phyloP scores from a whole-genome alignment of 2,113 vertebrate genomes.

The Sturnira hondurensis region DNA sequence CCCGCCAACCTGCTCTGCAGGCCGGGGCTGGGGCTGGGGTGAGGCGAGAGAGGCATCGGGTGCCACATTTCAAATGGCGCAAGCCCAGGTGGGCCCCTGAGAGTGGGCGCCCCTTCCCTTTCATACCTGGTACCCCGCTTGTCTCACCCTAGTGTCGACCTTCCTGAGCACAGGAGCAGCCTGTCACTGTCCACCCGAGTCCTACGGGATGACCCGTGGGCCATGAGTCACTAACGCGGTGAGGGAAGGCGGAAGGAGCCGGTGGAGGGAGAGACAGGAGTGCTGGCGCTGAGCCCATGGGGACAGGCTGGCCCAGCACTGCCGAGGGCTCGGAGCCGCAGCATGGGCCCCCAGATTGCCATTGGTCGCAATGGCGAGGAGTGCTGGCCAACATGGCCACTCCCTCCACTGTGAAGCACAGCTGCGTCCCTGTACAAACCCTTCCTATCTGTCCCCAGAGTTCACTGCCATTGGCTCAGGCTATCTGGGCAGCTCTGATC shows the following conservation, averaged over 20 bases:
- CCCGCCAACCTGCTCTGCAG: background rate
- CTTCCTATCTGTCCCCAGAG: accelerated
- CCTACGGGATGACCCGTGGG: background rate
- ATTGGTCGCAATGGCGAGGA: no score
- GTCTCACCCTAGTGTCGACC: background rate
- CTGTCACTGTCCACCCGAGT: background rate
- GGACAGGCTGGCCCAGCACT: background rate
- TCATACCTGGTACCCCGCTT: accelerated
- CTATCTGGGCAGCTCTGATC: background rate
- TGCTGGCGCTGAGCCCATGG: background rate
- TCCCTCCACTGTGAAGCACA: accelerated
- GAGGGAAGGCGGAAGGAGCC: background rate
- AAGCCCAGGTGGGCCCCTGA: background rate
- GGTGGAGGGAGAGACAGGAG: background rate
- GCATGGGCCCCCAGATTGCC: background rate
- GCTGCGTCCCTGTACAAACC: background rate
- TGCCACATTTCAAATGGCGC: background rate
- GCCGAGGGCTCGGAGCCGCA: background rate
- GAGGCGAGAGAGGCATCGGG: background rate
- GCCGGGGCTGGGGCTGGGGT: accelerated
- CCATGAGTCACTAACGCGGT: background rate
- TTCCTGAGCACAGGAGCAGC: accelerated
- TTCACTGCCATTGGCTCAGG: background rate
- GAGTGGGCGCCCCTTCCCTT: background rate
- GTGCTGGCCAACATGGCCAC: no score